These are phyloP conservation scores for Melolontha melolontha DNA, from an alignment of 2,888 invertebrate species.

Conservation along the genomic window DNA sequence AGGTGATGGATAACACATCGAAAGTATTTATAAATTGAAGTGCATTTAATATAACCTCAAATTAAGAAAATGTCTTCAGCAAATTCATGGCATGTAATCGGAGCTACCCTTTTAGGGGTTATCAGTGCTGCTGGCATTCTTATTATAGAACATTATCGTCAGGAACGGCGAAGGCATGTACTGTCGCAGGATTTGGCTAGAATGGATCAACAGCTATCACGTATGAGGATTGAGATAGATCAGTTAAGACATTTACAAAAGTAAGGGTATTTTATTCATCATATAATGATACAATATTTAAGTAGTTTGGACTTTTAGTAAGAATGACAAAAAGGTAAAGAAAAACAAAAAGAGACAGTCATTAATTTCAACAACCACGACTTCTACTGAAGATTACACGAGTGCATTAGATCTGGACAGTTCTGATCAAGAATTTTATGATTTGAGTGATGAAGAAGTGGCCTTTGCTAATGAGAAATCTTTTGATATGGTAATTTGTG, in stretches of 20 bases:
- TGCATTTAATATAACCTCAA: background rate
- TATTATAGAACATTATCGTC: slow-evolving; percentile 60
- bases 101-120: slow-evolving; percentile 62
- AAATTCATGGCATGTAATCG: slow-evolving; percentile 53
- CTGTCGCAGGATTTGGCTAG: slow-evolving; percentile 61
- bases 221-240: slow-evolving; percentile 58
- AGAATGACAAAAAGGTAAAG: slow-evolving; percentile 36
- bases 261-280: background rate
- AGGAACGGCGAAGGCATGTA: slow-evolving; percentile 58
- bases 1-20: no score
- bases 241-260: slow-evolving; percentile 54
- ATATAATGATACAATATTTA: slow-evolving; percentile 5
- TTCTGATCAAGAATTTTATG: slow-evolving; percentile 64
- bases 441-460: slow-evolving; percentile 61
- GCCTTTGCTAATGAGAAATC: background rate
- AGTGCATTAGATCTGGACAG: slow-evolving; percentile 59
- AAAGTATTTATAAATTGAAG: no score
- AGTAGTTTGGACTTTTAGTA: slow-evolving; percentile 21
- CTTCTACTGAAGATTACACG: slow-evolving; percentile 58
- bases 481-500: slow-evolving; percentile 5
- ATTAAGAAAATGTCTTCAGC: slow-evolving; percentile 43
- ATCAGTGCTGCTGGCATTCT: slow-evolving; percentile 62
- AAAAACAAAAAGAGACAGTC: slow-evolving; percentile 39
- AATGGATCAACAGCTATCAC: slow-evolving; percentile 58
- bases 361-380: slow-evolving; percentile 46